phyloP scores from a whole-genome alignment of 2,888 invertebrate species.

The Epirrhoe tristata region DNA sequence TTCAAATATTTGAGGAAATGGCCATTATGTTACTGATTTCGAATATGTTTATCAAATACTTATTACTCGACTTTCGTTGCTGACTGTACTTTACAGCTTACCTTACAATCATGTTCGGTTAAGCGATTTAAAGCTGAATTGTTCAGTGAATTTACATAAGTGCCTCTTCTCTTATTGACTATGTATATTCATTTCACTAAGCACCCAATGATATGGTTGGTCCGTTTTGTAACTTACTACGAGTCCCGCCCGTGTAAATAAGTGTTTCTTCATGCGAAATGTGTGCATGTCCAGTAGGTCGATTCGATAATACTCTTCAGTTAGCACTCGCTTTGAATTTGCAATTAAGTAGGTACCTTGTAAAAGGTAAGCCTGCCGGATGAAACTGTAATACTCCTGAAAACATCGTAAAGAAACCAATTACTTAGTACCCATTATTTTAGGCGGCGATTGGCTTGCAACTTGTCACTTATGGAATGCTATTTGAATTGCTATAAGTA shows the following conservation, averaged over 20 bases:
- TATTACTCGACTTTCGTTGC: not conserved
- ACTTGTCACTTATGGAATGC: too few species aligned
- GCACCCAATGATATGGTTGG: conserved; percentile 45
- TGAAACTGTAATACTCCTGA: too few species aligned
- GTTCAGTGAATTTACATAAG: conserved; percentile 52
- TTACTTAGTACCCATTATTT: too few species aligned
- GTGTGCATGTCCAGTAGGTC: not conserved
- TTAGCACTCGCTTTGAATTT: too few species aligned
- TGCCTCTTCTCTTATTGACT: conserved; percentile 5
- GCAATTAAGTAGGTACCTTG: not conserved
- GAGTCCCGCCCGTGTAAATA: not conserved
- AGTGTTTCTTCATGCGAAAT: not conserved
- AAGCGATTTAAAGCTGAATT: conserved; percentile 55
- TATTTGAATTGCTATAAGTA: too few species aligned
- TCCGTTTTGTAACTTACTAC: not conserved
- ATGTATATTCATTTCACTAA: conserved; percentile 49
- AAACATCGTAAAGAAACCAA: too few species aligned
- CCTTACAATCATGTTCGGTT: conserved; percentile 43
- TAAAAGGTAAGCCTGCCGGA: too few species aligned
- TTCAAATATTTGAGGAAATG: too few species aligned
- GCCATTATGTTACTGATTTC: too few species aligned
- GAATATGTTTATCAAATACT: too few species aligned
- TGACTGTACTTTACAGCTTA: not conserved
- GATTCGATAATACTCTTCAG: too few species aligned
- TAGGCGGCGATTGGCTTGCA: too few species aligned